Conservation (phyloP, 2,888 invertebrate genomes). For the Schizotus pectinicornis region DNA sequence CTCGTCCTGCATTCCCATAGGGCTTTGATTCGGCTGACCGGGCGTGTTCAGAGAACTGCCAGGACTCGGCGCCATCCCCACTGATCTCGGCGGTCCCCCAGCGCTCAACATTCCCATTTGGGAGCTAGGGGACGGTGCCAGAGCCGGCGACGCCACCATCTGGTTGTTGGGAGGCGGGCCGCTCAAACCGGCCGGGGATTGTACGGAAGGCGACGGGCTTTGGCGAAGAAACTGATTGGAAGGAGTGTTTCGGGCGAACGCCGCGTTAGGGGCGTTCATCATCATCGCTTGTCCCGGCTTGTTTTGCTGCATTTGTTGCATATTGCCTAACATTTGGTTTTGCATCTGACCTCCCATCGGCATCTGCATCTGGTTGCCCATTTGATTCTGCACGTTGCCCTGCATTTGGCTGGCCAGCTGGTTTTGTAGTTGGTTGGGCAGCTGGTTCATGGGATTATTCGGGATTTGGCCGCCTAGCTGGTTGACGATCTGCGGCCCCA, state of each 20-base stretch:
- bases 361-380: slow-evolving; percentile 50
- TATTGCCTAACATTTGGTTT: slow-evolving; percentile 33
- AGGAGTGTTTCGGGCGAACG: slow-evolving; percentile 67
- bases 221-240: slow-evolving; percentile 80
- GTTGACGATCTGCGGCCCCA: slow-evolving; percentile 53
- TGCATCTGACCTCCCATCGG: slow-evolving; percentile 52
- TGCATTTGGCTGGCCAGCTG: slow-evolving; percentile 42
- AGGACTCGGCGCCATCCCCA: slow-evolving; percentile 78
- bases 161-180: slow-evolving; percentile 60
- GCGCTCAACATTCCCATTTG: slow-evolving; percentile 66
- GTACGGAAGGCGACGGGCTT: slow-evolving; percentile 80
- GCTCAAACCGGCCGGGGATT: slow-evolving; percentile 67
- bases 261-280: slow-evolving; percentile 57
- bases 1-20: slow-evolving; percentile 78
- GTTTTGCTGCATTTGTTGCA: slow-evolving; percentile 39
- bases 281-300: slow-evolving; percentile 51
- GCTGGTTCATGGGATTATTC: slow-evolving; percentile 53
- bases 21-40: slow-evolving; percentile 64
- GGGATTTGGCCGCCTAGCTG: slow-evolving; percentile 61
- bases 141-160: slow-evolving; percentile 74
- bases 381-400: slow-evolving; percentile 33
- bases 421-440: slow-evolving; percentile 46
- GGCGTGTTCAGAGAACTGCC: slow-evolving; percentile 85
- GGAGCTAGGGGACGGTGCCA: slow-evolving; percentile 71
- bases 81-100: slow-evolving; percentile 64